These are phyloP conservation scores for Hedya salicella DNA, from an alignment of 2,888 invertebrate genomes.

Conservation along the genomic window DNA sequence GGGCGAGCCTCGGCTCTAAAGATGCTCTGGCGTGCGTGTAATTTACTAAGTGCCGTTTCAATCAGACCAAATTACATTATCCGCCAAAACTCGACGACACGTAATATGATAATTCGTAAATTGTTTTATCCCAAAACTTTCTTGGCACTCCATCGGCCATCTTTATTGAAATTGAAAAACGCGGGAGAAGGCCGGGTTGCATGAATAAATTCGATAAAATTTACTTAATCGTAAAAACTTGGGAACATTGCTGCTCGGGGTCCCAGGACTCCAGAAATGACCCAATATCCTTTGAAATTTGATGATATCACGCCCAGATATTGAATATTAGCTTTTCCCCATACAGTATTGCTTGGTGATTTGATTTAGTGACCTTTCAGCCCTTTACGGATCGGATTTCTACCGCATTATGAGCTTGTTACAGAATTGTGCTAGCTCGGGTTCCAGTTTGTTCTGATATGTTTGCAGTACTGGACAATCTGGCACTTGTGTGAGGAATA, in stretches of 20 bases:
- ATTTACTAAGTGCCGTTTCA: conserved; percentile 32
- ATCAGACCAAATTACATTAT: conserved; percentile 28
- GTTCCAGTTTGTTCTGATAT: not conserved
- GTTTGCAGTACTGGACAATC: not conserved
- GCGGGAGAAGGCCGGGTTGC: conserved; percentile 59
- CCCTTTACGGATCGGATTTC: conserved; percentile 28
- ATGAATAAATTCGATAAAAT: conserved; percentile 77
- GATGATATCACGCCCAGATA: conserved; percentile 38
- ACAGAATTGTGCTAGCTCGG: not conserved
- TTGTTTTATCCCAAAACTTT: conserved; percentile 70
- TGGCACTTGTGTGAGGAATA: not conserved
- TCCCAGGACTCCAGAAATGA: conserved; percentile 28
- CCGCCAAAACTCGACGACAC: conserved; percentile 27
- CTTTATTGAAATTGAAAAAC: conserved; percentile 77
- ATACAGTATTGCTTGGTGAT: conserved; percentile 21
- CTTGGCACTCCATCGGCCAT: conserved; percentile 58
- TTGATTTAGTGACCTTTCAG: conserved; percentile 35
- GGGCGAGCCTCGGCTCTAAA: not conserved
- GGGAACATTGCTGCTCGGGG: conserved; percentile 44
- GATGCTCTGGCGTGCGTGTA: conserved; percentile 19
- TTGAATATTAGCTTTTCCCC: conserved; percentile 29
- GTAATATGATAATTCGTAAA: conserved; percentile 59
- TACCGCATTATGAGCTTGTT: conserved; percentile 11
- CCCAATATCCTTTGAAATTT: conserved; percentile 41
- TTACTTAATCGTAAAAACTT: conserved; percentile 73